Percentiles rank a stretch among this genome's conserved stretches.
These are phyloP conservation scores for Lasioglossum oenotherae DNA, from an alignment of 2,888 invertebrate genomes.

Conservation along the genomic window DNA sequence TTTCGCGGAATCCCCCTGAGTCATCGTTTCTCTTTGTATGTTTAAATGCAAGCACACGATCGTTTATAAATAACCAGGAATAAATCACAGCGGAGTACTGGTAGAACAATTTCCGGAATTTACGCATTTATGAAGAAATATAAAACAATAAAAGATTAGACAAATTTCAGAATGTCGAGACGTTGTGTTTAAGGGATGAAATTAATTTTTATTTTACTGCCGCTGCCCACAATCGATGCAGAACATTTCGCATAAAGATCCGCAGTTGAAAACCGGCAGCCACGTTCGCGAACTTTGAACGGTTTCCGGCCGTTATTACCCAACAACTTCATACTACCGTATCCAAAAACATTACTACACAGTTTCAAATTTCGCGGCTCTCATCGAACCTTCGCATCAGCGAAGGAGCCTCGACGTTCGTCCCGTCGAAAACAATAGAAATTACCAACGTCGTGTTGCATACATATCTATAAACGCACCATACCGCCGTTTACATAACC, in stretches of 20 bases:
- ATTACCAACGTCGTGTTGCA: neutral
- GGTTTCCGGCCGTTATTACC: neutral
- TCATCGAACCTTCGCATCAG: neutral
- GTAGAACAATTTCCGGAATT: neutral
- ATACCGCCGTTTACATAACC: slow-evolving; percentile 25
- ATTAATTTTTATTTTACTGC: no score
- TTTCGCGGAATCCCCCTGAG: neutral
- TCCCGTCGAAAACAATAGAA: neutral
- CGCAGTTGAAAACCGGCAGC: neutral
- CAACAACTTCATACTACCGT: neutral
- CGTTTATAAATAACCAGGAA: neutral
- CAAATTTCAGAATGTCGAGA: no score
- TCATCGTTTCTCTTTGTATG: neutral
- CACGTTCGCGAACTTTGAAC: neutral
- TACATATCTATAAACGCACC: neutral
- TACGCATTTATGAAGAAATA: no score
- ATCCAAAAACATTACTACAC: neutral
- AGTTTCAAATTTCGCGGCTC: no score
- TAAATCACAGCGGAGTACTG: neutral
- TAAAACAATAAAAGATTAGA: no score
- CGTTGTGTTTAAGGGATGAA: no score
- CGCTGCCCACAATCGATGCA: no score
- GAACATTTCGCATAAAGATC: no score
- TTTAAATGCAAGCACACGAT: neutral
- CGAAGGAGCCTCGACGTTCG: neutral